These are phyloP conservation scores for Ernsta delagoae DNA, from an alignment of 2,888 invertebrate species.

Conservation along the genomic window DNA sequence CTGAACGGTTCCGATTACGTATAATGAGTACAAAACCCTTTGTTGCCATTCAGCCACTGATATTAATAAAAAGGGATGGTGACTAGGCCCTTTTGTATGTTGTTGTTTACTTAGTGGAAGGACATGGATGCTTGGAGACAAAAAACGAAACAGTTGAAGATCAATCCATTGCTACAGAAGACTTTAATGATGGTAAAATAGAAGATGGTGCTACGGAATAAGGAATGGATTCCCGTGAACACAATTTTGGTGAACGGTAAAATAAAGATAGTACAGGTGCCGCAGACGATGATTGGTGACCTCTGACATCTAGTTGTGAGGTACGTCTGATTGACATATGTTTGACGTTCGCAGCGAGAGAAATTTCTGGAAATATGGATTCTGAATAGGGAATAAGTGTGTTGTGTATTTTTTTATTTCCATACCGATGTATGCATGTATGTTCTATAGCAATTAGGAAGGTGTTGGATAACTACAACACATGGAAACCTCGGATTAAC, in stretches of 20 bases:
- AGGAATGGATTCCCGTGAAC: conserved; percentile 46
- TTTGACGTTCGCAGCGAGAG: conserved; percentile 68
- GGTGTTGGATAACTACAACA: no score
- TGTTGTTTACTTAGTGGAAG: conserved; percentile 75
- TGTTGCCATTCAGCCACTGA: conserved; percentile 75
- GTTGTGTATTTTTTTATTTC: no score
- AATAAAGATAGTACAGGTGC: conserved; percentile 50
- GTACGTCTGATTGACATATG: conserved; percentile 77
- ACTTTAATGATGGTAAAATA: conserved; percentile 45
- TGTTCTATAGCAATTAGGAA: no score
- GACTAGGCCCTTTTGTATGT: conserved; percentile 65
- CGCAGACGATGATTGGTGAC: conserved; percentile 69
- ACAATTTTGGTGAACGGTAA: conserved; percentile 39
- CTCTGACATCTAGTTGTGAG: conserved; percentile 75
- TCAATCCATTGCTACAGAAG: conserved; percentile 44
- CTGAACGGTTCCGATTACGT: conserved; percentile 75
- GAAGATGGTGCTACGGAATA: conserved; percentile 46
- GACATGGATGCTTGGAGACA: conserved; percentile 74
- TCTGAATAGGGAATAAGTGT: background rate
- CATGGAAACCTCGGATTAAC: no score
- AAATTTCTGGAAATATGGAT: conserved; percentile 66
- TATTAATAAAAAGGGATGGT: conserved; percentile 80
- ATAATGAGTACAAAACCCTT: conserved; percentile 77
- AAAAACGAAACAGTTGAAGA: conserved; percentile 62
- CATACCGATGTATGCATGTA: no score